Percentiles rank a stretch among this genome's conserved stretches.
Conservation (phyloP, 2,888 invertebrate genomes). For the Drosophila atroscutellata region DNA sequence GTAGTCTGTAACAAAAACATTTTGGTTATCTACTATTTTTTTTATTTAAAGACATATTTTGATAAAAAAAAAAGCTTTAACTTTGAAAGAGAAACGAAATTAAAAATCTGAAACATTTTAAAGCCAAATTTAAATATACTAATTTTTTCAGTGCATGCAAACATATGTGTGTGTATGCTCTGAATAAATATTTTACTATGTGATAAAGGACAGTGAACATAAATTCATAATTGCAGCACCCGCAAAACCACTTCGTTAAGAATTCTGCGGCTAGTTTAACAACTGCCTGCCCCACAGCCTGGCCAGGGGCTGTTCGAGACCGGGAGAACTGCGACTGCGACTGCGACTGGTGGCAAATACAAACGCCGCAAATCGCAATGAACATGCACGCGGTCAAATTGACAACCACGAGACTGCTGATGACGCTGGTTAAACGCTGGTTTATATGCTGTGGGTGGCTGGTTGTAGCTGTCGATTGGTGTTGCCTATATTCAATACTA, state of each 20-base stretch:
- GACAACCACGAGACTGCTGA: conserved; percentile 61
- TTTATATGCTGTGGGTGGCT: not conserved
- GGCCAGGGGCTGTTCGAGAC: not conserved
- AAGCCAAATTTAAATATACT: too few species aligned
- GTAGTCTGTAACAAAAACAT: not conserved
- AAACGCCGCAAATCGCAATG: conserved; percentile 74
- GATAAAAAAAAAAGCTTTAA: rapidly evolving
- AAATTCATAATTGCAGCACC: conserved; percentile 77
- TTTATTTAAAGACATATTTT: not conserved
- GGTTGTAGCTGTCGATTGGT: conserved; percentile 10
- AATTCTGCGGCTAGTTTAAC: conserved; percentile 68
- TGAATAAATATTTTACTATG: conserved; percentile 10
- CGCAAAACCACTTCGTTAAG: conserved; percentile 79
- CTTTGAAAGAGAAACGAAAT: not conserved
- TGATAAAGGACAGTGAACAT: conserved; percentile 37
- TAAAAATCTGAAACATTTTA: too few species aligned
- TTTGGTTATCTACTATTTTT: not conserved
- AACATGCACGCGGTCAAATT: conserved; percentile 65
- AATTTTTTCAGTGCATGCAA: not conserved
- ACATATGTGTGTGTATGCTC: not conserved
- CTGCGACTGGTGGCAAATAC: conserved; percentile 36
- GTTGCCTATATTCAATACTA: conserved; percentile 19
- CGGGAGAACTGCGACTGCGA: not conserved
- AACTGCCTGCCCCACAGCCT: conserved; percentile 23
- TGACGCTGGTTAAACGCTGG: conserved; percentile 49